These are phyloP conservation scores for Zygogramma bicolorata DNA, from an alignment of 2,888 invertebrate genomes.

Conservation along the genomic window DNA sequence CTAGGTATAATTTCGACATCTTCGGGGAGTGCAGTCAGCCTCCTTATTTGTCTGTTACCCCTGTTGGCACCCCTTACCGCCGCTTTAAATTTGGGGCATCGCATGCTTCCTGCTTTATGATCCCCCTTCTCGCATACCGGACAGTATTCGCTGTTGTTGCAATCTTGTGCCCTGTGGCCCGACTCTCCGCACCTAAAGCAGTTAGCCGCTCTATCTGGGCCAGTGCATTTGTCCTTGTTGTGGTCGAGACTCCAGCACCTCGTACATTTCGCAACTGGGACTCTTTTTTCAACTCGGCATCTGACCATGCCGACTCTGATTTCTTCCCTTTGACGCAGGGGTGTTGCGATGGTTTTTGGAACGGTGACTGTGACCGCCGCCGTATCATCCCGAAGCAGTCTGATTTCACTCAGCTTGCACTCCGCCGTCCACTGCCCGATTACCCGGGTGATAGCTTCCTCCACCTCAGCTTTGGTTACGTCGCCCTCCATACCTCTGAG, in stretches of 20 bases:
- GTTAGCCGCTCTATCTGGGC: background rate
- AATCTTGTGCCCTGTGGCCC: background rate
- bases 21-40: background rate
- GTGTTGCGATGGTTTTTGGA: background rate
- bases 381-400: background rate
- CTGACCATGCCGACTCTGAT: background rate
- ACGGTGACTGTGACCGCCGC: background rate
- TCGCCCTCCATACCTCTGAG: background rate
- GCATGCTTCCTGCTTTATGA: background rate
- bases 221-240: background rate
- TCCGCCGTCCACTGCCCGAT: background rate
- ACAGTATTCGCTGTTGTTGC: background rate
- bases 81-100: background rate
- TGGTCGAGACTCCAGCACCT: background rate
- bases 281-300: background rate
- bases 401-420: background rate
- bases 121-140: background rate
- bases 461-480: background rate
- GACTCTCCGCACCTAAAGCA: background rate
- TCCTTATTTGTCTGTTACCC: background rate
- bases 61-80: background rate
- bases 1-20: background rate
- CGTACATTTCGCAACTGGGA: background rate
- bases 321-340: background rate
- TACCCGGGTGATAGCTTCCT: background rate